Base-by-base conservation (phyloP, 2,797 vertebrate genomes). In the Enteromius fasciolatus region DNA sequence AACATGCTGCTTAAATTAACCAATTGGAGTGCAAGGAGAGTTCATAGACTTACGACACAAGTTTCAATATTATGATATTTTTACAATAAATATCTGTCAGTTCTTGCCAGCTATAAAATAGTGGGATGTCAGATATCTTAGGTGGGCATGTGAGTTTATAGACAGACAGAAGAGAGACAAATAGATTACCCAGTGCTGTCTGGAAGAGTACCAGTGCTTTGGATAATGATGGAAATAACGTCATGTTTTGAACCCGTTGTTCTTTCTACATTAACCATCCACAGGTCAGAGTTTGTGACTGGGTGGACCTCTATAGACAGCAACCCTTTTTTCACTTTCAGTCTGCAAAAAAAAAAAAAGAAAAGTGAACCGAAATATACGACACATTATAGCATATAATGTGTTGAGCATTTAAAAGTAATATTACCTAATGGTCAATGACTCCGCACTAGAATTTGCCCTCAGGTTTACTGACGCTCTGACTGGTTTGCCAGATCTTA, bases 311-410 rank as follows among this genome's bases (percentile, higher is more conserved):
- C 84, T 84, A 93, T 81, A 0, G 92, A 93, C 66, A 94, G 84
- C 78, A 94, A 87, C 12, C 93, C 91, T 80, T 92, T 95, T 84
- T 90, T 93, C 80, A 94, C 88, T 87, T 91, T 93, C 63, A 94
- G 52, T 85, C 94, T 94, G 80, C 72, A 31, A 1, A 2, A 31
- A 4, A 76, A 64, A 28, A 54, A 23, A 25, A 9, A 41, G 33
- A 78, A 36, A 23, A 9, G 23, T 75, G 61, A 31, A 76, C 7
- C 59, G 10, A 64, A 15, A 63, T 6, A 46, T 11, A 68, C 2
- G 31, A 54, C 25, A 9, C 10, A 76, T 63, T 31, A 31, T 20
- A n/a, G 52, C 61, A 25, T 25, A 41, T 36, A 75, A 25, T 74
- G 1, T 76, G 33, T 41, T 74, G 10, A 12, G 44, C 23, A 28